phyloP scores from a whole-genome alignment of 2,888 invertebrate species.

The Blastobasis adustella region DNA sequence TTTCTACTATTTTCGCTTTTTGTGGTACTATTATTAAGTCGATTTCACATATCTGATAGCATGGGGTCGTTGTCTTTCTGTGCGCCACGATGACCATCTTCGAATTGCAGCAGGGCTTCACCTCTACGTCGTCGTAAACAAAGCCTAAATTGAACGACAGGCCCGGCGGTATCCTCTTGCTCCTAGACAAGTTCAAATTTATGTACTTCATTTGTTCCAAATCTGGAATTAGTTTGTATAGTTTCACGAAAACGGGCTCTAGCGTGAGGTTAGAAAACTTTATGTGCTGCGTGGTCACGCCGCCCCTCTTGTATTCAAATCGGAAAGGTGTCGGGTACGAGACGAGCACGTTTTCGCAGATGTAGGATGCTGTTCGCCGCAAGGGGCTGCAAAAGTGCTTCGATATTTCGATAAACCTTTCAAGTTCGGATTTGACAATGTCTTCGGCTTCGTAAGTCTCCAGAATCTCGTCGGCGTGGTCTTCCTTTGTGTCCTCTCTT shows the following conservation, averaged over 20 bases:
- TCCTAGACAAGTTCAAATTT: constrained; percentile 46
- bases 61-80: constrained; percentile 54
- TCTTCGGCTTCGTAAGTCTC: constrained; percentile 15
- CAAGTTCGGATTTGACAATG: constrained; percentile 42
- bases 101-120: constrained; percentile 37
- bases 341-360: constrained; percentile 49
- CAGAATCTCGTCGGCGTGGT: constrained; percentile 24
- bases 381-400: constrained; percentile 60
- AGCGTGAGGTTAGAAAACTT: constrained; percentile 53
- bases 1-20: constrained; percentile 28
- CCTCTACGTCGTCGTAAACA: constrained; percentile 54
- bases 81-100: constrained; percentile 61
- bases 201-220: constrained; percentile 55
- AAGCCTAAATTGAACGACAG: constrained; percentile 51
- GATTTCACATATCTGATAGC: constrained; percentile 64
- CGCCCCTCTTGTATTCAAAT: constrained; percentile 50
- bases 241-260: constrained; percentile 54
- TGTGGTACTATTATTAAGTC: constrained; percentile 41
- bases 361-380: constrained; percentile 54
- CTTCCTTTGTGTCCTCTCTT: constrained; percentile 34
- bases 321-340: constrained; percentile 47
- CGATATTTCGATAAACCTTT: constrained; percentile 59
- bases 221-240: constrained; percentile 53
- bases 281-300: constrained; percentile 43
- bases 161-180: constrained; percentile 57